These are phyloP conservation scores for Varanus salvator DNA, from an alignment of 2,113 vertebrate genomes.

Conservation along the genomic window DNA sequence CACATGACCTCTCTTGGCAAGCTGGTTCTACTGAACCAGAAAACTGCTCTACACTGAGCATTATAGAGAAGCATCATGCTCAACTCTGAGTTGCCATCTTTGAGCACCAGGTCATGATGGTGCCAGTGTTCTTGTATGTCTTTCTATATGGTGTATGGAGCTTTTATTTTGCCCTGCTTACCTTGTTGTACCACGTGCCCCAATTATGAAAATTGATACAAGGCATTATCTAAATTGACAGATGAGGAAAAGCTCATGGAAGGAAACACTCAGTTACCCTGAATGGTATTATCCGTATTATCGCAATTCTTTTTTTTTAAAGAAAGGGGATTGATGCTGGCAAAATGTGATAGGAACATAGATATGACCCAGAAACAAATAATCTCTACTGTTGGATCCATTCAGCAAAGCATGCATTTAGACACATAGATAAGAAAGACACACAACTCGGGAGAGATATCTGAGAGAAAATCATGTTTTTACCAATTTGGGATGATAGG, in stretches of 20 bases:
- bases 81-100: not conserved
- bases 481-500: not conserved
- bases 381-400: slow-evolving; percentile 2
- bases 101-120: not conserved
- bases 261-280: not conserved
- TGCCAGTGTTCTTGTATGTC: too few species aligned
- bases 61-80: not conserved
- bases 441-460: slow-evolving; percentile 5
- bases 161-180: not conserved
- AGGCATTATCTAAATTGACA: not conserved
- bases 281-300: slow-evolving; percentile 11
- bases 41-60: not conserved
- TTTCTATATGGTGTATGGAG: too few species aligned
- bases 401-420: slow-evolving; percentile 3
- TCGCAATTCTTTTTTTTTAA: not conserved
- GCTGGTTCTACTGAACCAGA: too few species aligned
- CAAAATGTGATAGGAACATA: slow-evolving; percentile 7
- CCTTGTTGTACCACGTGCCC: slow-evolving; percentile 29
- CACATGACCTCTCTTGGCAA: too few species aligned
- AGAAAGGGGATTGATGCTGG: not conserved
- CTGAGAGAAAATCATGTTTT: not conserved
- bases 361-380: not conserved
- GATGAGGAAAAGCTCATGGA: slow-evolving; percentile 15
- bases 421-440: not conserved
- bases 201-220: not conserved